phyloP scores from a whole-genome alignment of 1,140 invertebrate genomes.

The Bicyclus anynana region DNA sequence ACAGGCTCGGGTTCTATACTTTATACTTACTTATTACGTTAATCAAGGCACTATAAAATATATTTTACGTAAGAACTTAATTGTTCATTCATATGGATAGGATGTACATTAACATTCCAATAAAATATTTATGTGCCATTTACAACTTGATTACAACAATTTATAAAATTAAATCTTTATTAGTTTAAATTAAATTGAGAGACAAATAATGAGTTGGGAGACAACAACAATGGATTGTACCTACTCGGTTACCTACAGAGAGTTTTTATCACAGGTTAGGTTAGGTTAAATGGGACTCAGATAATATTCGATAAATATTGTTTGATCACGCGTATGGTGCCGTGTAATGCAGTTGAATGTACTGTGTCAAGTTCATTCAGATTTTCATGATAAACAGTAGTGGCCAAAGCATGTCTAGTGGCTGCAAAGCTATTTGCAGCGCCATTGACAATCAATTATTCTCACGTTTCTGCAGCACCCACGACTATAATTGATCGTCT shows the following conservation, averaged over 20 bases:
- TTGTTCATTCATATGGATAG: neutral
- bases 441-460: too few species aligned
- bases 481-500: too few species aligned
- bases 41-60: neutral
- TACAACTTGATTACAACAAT: too few species aligned
- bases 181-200: neutral
- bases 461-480: too few species aligned
- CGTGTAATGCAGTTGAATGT: conserved; percentile 20
- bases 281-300: conserved; percentile 53
- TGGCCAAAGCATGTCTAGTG: neutral
- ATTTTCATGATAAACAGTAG: neutral
- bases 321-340: conserved; percentile 32
- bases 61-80: neutral
- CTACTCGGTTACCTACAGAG: conserved; percentile 10
- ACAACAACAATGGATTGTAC: conserved; percentile 33
- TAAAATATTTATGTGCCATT: too few species aligned
- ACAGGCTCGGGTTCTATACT: neutral
- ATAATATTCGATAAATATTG: conserved; percentile 46
- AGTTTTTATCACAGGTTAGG: conserved; percentile 66
- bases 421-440: too few species aligned
- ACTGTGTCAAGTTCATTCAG: neutral
- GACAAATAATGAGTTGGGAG: neutral
- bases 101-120: neutral
- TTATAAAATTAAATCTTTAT: neutral
- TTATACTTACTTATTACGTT: neutral